phyloP scores from a whole-genome alignment of 2,113 vertebrate species.

The Xiphophorus maculatus region DNA sequence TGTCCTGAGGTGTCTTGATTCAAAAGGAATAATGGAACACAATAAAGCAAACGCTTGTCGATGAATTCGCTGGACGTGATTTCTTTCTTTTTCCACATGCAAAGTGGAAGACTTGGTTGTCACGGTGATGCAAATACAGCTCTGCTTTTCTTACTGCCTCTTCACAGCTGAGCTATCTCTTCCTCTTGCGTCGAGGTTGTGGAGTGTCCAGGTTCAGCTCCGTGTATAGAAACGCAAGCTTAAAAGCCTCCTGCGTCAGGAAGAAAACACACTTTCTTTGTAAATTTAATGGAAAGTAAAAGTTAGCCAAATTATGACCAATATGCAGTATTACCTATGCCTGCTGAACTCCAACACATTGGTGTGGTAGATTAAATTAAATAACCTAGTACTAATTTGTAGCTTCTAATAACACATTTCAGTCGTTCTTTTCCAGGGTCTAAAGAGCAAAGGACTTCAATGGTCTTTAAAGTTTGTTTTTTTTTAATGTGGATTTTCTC shows the following conservation, averaged over 20 bases:
- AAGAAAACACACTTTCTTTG: not conserved
- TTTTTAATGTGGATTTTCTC: not conserved
- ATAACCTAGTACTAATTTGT: too few relatives aligned
- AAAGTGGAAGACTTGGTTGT: not conserved
- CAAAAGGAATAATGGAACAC: not conserved
- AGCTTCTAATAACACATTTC: not conserved
- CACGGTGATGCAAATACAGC: not conserved
- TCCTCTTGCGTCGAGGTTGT: constrained; percentile 42
- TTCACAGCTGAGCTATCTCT: constrained; percentile 17
- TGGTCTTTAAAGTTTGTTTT: not conserved
- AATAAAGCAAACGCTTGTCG: constrained; percentile 22
- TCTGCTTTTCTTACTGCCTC: not conserved
- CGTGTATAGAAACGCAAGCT: constrained; percentile 88
- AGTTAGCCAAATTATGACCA: not conserved
- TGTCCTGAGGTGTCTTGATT: not conserved
- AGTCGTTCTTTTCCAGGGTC: not conserved
- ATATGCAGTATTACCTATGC: too few relatives aligned
- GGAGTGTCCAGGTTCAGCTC: constrained; percentile 81
- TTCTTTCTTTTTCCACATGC: constrained; percentile 4
- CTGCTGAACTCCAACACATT: not conserved
- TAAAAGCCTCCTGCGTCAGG: constrained; percentile 84
- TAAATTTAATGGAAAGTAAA: not conserved
- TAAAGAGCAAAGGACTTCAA: not conserved
- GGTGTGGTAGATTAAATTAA: not conserved
- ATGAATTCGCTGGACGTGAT: not conserved